Evolutionary conservation across 2,113 vertebrate genomes (phyloP).

Genomic region (Periophthalmodon schlosseri): DNA sequence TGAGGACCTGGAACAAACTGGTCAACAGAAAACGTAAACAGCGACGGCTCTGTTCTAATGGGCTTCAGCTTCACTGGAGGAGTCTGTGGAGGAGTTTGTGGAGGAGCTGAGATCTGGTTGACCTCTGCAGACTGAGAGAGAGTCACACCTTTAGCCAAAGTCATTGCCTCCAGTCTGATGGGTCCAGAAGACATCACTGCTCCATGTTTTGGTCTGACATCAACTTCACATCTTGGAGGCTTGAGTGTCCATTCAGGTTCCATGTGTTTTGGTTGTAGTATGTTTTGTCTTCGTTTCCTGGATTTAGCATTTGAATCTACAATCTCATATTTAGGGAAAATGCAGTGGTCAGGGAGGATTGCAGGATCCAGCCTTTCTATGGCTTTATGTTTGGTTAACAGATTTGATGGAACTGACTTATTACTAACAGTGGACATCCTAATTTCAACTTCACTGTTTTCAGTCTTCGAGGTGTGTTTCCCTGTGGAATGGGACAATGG

Average conservation of each 20-base stretch:
- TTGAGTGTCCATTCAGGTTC: background rate
- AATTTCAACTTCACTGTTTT: background rate
- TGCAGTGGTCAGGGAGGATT: slow-evolving; percentile 38
- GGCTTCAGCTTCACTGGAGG: slow-evolving; percentile 26
- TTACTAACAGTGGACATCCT: background rate
- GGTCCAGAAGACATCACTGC: slow-evolving; percentile 17
- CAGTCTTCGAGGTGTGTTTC: background rate
- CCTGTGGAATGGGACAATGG: background rate
- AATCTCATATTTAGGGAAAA: slow-evolving; percentile 67
- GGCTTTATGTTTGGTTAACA: background rate
- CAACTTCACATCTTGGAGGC: background rate
- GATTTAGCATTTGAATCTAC: slow-evolving; percentile 27
- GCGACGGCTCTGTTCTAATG: slow-evolving; percentile 23
- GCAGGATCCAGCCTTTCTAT: slow-evolving; percentile 31
- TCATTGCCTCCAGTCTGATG: slow-evolving; percentile 56
- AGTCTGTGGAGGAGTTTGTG: slow-evolving; percentile 1
- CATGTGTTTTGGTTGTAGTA: slow-evolving; percentile 8
- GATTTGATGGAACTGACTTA: background rate
- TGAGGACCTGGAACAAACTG: slow-evolving; percentile 22
- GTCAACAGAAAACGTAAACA: slow-evolving; percentile 35
- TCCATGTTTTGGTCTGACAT: background rate
- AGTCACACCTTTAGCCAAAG: slow-evolving; percentile 71
- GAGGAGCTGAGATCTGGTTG: background rate
- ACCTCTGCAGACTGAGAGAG: slow-evolving; percentile 17
- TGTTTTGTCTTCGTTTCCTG: slow-evolving; percentile 19